Evolutionary conservation across 1,140 invertebrate species (phyloP), one percentile per base, ranked within the genome.

Genomic region (Drosophila repletoides): DNA sequence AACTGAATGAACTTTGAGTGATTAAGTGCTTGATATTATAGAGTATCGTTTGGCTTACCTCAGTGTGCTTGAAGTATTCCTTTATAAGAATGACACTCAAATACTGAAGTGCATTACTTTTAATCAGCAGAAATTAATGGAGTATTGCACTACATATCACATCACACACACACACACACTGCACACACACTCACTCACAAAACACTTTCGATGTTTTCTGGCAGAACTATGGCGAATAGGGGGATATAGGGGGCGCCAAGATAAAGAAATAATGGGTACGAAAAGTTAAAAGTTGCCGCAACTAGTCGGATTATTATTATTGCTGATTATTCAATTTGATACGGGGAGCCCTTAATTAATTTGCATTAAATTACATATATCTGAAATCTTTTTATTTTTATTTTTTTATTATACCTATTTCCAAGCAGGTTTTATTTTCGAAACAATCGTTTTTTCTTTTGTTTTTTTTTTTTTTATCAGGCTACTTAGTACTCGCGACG

Each of bases 401-500:
- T 33, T 45, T 51, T 46, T 22, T 36, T 14, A 7, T n/a, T 55
- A n/a, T 52, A 10, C 19, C 64, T 45, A 34, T 41, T 43, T 36
- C 19, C 36, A 73, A 68, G 51, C 59, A 19, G 59, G 59, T 68
- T 68, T 63, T n/a, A n/a, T n/a, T n/a, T 29, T 41, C 2, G 12
- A 55, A 41, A 24, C n/a, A 41, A 5, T 6, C 5, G 3, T 40
- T 26, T 69, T 53, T 51, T 49, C 24, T 9, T 59, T 17, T 34
- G 24, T 55, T 52, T 49, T 58, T 24, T 48, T 31, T 36, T 52
- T 53, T 49, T 58, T 24, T 48, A 36, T 36, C 46, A 48, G 6
- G 43, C 22, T 55, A 29, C 31, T 67, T 43, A 31, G 67, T 65
- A 68, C 79, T 41, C 61, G 74, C 75, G 65, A 80, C 56, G 64